A percentile compares a stretch with the other conserved stretches of the same genome.
Evolutionary conservation across 2,888 invertebrate species (phyloP).

Genomic region (Zele albiditarsus): DNA sequence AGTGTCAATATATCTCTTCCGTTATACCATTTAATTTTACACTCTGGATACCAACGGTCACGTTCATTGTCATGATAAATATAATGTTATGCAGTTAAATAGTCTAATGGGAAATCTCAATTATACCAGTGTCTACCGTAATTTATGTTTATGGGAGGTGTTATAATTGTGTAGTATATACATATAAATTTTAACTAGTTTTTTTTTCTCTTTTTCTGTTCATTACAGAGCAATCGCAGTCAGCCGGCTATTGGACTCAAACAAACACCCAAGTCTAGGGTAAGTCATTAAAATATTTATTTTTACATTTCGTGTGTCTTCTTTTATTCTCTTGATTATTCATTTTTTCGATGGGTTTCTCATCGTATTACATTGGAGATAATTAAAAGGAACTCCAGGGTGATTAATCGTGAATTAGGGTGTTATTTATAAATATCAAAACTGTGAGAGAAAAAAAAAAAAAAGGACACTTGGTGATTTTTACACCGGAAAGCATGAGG

Average conservation of each 20-base stretch:
- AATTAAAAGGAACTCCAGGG: no score
- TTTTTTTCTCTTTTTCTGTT: not conserved
- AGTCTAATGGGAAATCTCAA: conserved; percentile 19
- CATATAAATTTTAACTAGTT: conserved; percentile 43
- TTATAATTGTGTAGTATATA: not conserved
- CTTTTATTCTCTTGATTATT: not conserved
- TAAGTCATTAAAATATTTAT: conserved; percentile 71
- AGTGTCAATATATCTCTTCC: no score
- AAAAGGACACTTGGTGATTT: no score
- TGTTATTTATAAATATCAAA: no score
- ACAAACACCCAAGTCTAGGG: conserved; percentile 80
- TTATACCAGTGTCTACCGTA: not conserved
- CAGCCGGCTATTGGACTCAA: conserved; percentile 81
- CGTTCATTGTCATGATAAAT: conserved; percentile 10
- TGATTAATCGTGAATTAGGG: no score
- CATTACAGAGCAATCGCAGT: conserved; percentile 79
- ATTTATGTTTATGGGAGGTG: no score
- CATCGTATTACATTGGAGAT: not conserved
- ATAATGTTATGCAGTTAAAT: conserved; percentile 23
- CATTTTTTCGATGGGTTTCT: not conserved
- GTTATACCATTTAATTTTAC: no score
- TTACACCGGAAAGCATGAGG: no score
- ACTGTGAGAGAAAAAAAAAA: no score
- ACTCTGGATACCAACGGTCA: not conserved
- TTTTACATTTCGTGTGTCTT: conserved; percentile 9